Evolutionary conservation across 1,140 invertebrate species (phyloP).

Genomic region (Drosophila ambigua): DNA sequence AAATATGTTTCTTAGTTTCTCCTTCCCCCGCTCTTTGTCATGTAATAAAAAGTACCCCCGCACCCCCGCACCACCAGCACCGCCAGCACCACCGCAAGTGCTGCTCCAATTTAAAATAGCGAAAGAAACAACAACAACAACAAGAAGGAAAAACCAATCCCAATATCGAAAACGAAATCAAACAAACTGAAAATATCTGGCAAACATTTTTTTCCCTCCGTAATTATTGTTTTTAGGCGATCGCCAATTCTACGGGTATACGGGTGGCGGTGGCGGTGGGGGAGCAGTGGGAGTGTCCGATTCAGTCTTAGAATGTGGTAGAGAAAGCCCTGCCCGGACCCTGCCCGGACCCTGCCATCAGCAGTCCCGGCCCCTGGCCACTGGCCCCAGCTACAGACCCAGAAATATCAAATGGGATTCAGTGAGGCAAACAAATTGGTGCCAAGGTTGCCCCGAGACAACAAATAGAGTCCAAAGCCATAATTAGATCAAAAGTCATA

Average conservation of each 20-base stretch:
- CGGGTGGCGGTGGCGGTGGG: no score
- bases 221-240: slow-evolving; percentile 40
- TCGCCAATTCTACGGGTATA: background rate
- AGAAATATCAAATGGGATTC: background rate
- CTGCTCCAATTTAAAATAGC: slow-evolving; percentile 43
- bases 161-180: slow-evolving; percentile 30
- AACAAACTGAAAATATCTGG: slow-evolving; percentile 9
- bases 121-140: background rate
- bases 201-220: slow-evolving; percentile 10
- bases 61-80: no score
- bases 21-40: background rate
- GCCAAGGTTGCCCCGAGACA: slow-evolving; percentile 71
- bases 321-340: slow-evolving; percentile 29
- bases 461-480: slow-evolving; percentile 56
- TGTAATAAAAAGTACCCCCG: no score
- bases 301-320: slow-evolving; percentile 37
- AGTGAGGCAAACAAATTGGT: slow-evolving; percentile 51
- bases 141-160: slow-evolving; percentile 21
- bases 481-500: slow-evolving; percentile 80
- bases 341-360: no score
- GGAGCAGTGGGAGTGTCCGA: slow-evolving; percentile 13
- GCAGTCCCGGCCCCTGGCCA: slow-evolving; percentile 2
- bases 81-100: slow-evolving; percentile 1
- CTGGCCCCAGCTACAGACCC: slow-evolving; percentile 1
- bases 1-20: slow-evolving; percentile 54